Conservation (phyloP, 2,888 invertebrate species). For the Oithona nana region DNA sequence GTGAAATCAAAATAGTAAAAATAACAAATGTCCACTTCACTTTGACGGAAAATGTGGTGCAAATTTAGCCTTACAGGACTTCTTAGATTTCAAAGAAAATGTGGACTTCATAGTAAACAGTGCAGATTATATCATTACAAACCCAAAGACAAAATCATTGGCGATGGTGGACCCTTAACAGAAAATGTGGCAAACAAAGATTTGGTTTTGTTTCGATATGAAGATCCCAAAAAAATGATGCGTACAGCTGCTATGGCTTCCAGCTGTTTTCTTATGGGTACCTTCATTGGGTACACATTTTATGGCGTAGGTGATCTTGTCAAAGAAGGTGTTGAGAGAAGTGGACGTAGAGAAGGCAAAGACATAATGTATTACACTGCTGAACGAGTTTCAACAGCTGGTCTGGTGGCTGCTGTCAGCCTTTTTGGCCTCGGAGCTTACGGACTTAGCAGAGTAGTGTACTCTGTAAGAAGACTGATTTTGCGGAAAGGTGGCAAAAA, state of each 20-base stretch:
- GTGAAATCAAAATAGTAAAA: no score
- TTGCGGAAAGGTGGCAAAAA: constrained; percentile 11
- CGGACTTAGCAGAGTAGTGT: no score
- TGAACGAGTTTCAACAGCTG: not conserved
- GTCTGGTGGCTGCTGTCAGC: not conserved
- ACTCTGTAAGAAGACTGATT: not conserved
- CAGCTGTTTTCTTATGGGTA: not conserved
- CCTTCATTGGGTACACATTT: not conserved
- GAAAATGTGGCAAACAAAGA: constrained; percentile 1
- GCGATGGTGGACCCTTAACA: not conserved
- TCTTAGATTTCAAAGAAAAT: no score
- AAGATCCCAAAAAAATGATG: not conserved
- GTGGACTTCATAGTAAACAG: no score
- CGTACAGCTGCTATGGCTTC: not conserved
- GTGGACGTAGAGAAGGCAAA: not conserved
- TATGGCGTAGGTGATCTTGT: not conserved
- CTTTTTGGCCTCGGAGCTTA: not conserved
- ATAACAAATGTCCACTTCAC: no score
- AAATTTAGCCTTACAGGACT: no score
- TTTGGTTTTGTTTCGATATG: not conserved
- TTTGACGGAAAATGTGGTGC: no score
- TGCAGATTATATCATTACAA: constrained; percentile 6
- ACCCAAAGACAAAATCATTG: constrained; percentile 1
- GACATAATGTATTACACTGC: not conserved
- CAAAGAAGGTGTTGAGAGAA: not conserved